phyloP scores from a whole-genome alignment of 2,888 invertebrate genomes.

The Hypercompe scribonia region DNA sequence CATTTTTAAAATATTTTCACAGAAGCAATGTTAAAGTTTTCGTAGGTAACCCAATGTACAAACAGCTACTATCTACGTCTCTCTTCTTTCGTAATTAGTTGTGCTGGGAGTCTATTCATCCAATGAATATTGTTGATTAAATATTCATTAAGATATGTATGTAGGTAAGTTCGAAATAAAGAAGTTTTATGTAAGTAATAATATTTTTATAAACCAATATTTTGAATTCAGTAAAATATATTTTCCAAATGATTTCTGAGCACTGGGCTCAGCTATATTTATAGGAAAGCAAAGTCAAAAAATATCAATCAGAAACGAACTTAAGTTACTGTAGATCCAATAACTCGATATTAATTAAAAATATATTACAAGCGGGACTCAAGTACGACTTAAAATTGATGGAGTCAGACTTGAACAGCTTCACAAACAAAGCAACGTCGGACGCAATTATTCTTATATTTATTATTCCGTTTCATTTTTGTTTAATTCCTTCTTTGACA shows the following conservation, averaged over 20 bases:
- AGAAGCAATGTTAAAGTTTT: background rate
- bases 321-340: background rate
- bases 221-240: too few species aligned
- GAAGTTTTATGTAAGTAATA: too few species aligned
- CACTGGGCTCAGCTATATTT: too few species aligned
- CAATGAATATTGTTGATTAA: background rate
- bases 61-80: background rate
- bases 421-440: slow-evolving; percentile 62
- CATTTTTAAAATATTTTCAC: background rate
- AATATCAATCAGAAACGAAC: background rate
- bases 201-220: too few species aligned
- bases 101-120: background rate
- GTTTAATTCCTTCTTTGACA: slow-evolving; percentile 60
- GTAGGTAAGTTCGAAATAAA: background rate
- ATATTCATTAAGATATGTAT: background rate
- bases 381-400: slow-evolving; percentile 46
- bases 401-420: slow-evolving; percentile 50
- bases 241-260: too few species aligned
- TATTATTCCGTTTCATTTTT: slow-evolving; percentile 63
- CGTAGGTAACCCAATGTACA: too few species aligned
- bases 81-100: background rate
- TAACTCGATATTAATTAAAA: slow-evolving; percentile 11
- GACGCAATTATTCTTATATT: slow-evolving; percentile 68
- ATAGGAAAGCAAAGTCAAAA: too few species aligned
- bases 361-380: slow-evolving; percentile 35